Evolutionary conservation across 2,113 vertebrate species (phyloP).

Genomic region (Chrysochloris asiatica): DNA sequence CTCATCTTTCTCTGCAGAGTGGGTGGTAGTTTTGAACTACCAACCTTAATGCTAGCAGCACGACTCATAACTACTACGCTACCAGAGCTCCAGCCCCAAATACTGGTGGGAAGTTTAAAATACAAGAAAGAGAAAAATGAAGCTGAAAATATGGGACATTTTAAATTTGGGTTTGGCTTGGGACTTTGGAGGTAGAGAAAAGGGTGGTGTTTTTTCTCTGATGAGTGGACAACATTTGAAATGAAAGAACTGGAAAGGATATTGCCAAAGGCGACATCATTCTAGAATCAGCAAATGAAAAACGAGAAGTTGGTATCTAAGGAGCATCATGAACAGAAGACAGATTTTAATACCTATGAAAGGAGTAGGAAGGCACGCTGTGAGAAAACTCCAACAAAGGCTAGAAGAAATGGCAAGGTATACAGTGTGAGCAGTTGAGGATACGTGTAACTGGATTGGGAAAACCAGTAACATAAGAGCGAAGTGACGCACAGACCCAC

Average conservation of each 20-base stretch:
- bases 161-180: background rate
- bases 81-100: background rate
- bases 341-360: no score
- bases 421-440: background rate
- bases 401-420: background rate
- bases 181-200: background rate
- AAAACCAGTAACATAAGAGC: background rate
- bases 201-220: background rate
- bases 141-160: background rate
- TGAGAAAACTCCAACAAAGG: no score
- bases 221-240: background rate
- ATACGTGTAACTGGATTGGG: background rate
- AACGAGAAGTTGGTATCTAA: background rate
- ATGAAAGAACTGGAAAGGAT: background rate
- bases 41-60: no score
- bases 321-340: background rate
- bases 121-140: background rate
- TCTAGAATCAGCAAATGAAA: background rate
- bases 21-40: no score
- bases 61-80: no score
- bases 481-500: background rate
- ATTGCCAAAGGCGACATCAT: background rate
- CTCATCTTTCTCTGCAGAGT: no score
- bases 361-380: background rate
- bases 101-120: background rate